Evolutionary conservation across 2,113 vertebrate species (phyloP).

Genomic region (Puntigrus tetrazona): DNA sequence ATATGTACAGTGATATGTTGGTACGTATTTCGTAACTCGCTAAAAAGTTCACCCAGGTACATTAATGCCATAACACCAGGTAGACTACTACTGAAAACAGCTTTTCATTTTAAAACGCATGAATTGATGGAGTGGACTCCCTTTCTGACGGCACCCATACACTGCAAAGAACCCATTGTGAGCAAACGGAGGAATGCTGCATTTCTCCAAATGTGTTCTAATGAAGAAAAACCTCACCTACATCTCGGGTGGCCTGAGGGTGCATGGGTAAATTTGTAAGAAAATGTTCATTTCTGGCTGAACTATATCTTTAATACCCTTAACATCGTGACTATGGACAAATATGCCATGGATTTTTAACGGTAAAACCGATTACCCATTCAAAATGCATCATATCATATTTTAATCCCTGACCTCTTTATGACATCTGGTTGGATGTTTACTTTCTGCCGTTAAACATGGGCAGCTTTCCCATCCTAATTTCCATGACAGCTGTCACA

Average conservation of each 20-base stretch:
- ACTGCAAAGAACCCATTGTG: not conserved
- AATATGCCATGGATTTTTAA: not conserved
- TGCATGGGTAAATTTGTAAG: not conserved
- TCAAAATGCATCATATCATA: not conserved
- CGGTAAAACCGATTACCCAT: constrained; percentile 1
- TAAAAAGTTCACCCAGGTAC: too few relatives aligned
- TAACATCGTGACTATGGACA: constrained; percentile 3
- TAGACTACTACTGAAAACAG: too few relatives aligned
- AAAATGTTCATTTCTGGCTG: too few relatives aligned
- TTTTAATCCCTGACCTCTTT: constrained; percentile 17
- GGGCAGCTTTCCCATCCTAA: not conserved
- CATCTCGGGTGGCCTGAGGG: not conserved
- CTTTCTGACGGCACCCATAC: too few relatives aligned
- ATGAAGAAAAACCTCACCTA: not conserved
- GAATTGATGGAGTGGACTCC: too few relatives aligned
- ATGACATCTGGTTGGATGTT: not conserved
- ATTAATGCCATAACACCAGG: too few relatives aligned
- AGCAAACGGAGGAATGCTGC: not conserved
- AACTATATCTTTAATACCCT: not conserved
- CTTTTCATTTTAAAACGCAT: too few relatives aligned
- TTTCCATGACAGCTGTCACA: constrained; percentile 12
- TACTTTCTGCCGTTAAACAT: not conserved
- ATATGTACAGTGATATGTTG: too few relatives aligned
- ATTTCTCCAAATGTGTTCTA: not conserved
- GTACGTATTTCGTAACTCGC: too few relatives aligned